phyloP scores from a whole-genome alignment of 2,113 vertebrate genomes.

The Megalops atlanticus region DNA sequence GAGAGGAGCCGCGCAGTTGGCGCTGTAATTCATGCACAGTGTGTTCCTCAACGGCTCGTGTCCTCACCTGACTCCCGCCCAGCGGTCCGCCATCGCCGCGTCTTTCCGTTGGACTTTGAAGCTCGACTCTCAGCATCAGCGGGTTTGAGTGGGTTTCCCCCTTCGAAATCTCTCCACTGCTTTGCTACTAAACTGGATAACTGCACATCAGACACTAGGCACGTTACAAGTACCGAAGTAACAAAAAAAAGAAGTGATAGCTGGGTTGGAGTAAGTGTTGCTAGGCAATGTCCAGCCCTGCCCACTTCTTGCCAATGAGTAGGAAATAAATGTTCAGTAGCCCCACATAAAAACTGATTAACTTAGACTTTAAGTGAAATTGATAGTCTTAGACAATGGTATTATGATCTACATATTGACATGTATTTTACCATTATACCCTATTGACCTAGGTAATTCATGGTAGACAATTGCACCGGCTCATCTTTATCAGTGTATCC shows the following conservation, averaged over 20 bases:
- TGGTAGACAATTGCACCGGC: too few relatives aligned
- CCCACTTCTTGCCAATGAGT: not conserved
- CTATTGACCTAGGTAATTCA: too few relatives aligned
- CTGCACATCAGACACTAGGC: not conserved
- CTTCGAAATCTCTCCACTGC: not conserved
- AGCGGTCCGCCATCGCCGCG: not conserved
- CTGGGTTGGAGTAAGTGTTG: not conserved
- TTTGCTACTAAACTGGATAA: not conserved
- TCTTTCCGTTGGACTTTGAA: not conserved
- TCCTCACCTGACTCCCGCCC: not conserved
- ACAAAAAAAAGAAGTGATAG: not conserved
- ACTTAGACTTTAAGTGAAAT: too few relatives aligned
- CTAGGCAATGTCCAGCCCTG: not conserved
- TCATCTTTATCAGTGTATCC: too few relatives aligned
- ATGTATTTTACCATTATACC: too few relatives aligned
- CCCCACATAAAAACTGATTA: too few relatives aligned
- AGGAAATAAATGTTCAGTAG: not conserved
- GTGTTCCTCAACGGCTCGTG: not conserved
- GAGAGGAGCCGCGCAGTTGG: not conserved
- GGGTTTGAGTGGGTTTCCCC: not conserved
- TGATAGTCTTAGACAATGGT: too few relatives aligned
- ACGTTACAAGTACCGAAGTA: not conserved
- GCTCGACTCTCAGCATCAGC: too few relatives aligned
- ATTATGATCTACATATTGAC: too few relatives aligned
- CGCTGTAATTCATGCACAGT: not conserved